Evolutionary conservation across 2,888 invertebrate species (phyloP), one percentile per base, ranked within the genome.

Genomic region (Asteroscopus sphinx): DNA sequence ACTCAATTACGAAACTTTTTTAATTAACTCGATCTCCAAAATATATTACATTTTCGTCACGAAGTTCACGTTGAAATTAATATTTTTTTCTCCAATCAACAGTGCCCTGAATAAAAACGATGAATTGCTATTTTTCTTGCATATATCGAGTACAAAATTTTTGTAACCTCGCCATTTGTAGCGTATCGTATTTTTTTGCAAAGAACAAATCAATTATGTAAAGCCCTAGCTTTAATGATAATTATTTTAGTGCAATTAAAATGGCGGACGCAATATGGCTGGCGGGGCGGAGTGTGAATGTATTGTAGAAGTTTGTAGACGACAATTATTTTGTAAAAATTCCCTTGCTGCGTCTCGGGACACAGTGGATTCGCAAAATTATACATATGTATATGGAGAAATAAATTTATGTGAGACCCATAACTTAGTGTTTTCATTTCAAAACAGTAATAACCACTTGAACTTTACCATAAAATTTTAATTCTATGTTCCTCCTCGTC

Each of bases 361-460:
- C 92, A 93, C 92, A 91, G 92, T 92, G 93, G 93, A 93, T 93
- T 93, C 93, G 93, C 91, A 91, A 89, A 88, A 91, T 91, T 93
- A 93, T 94, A 94, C 93, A 93, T 93, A 93, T 93, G 93, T 94
- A 94, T 94, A 93, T 94, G 93, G 88, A 89, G 90, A 92, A 94
- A 93, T 93, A 93, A 93, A 93, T 93, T 91, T 93, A 94, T 94
- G 93, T 94, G 93, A 93, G 89, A 93, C 91, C 91, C 91, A 90
- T 88, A 56, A 9, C 2, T 32, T 9, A 11, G 21, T 37, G 46
- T 83, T 78, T 84, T 62, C 1, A 9, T 15, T 15, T 33, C 11
- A 4, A 7, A n/a, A n/a, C n/a, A n/a, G n/a, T n/a, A n/a, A n/a
- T n/a, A n/a, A n/a, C n/a, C n/a, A n/a, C n/a, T n/a, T n/a, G n/a